Base-by-base conservation (phyloP, 2,888 invertebrate species). In the Rotaria macrura region DNA sequence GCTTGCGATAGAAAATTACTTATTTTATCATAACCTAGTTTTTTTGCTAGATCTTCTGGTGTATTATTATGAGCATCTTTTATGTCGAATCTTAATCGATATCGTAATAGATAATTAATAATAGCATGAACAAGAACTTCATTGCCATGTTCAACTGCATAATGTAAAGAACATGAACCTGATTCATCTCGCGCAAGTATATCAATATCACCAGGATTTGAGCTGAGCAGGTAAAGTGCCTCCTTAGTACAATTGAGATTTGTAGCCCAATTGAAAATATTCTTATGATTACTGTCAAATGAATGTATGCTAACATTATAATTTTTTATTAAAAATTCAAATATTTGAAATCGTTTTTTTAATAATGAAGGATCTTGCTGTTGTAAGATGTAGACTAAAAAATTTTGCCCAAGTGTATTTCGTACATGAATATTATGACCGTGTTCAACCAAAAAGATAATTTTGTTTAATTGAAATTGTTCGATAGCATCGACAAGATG, bases 261-360 rank as follows among this genome's bases (percentile, higher is more conserved):
- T 4, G 43, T n/a, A 9, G 79, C 43, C 79, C 79, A 79, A 43
- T 79, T 79, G 14, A 79, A 79, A 10, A 79, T 10, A n/a, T 79
- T 79, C 43, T 79, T 79, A 43, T 34, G 40, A 43, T 79, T 14
- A 14, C 3, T 14, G 43, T 79, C 79, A 43, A 40, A 43, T 43
- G n/a, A 43, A 25, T 79, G 40, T 25, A 43, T 40, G 43, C 43
- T 17, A 43, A 79, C 10, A 43, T 79, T 79, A 43, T 79, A n/a
- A 0, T 40, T 25, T 20, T 34, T 5, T n/a, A 79, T 40, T 43
- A 79, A 43, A n/a, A 14, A 43, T 43, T n/a, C 3, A 25, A 79
- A 79, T 79, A 79, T 43, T 79, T 79, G 40, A 43, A 79, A 43
- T 14, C 79, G 79, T 79, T n/a, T 79, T 79, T 79, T 40, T 79